Evolutionary conservation across 2,113 vertebrate genomes (phyloP).

Genomic region (Colius striatus): DNA sequence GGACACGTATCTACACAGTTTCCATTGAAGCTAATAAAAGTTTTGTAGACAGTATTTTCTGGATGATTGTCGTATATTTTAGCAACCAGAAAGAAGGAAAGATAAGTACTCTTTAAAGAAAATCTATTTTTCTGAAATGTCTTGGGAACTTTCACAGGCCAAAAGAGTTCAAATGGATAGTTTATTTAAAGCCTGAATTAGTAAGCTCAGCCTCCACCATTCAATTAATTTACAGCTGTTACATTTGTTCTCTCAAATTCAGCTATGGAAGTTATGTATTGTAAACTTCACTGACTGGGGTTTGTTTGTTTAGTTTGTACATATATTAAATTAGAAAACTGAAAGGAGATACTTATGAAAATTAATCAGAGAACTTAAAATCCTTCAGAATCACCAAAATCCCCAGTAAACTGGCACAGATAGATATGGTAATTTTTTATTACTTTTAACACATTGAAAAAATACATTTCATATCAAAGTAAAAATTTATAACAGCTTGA

Average conservation of each 20-base stretch:
- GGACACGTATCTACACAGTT: background rate
- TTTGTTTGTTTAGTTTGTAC: background rate
- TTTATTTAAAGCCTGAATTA: background rate
- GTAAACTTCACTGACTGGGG: fast-evolving
- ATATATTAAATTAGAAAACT: background rate
- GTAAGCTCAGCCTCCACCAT: background rate
- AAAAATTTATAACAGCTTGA: background rate
- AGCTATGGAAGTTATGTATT: background rate
- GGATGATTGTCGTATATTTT: background rate
- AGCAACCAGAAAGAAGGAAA: background rate
- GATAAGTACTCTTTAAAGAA: background rate
- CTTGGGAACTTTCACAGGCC: background rate
- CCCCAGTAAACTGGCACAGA: background rate
- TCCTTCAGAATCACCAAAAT: background rate
- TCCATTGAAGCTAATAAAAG: background rate
- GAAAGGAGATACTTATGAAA: background rate
- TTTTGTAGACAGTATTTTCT: background rate
- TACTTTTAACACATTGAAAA: background rate
- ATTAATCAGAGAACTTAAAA: background rate
- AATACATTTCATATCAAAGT: background rate
- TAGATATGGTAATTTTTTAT: background rate
- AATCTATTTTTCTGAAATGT: background rate
- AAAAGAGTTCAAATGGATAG: background rate
- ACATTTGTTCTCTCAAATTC: background rate
- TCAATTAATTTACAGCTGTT: background rate